These are phyloP conservation scores for Sorex fumeus DNA, from an alignment of 2,113 vertebrate genomes.

Conservation along the genomic window DNA sequence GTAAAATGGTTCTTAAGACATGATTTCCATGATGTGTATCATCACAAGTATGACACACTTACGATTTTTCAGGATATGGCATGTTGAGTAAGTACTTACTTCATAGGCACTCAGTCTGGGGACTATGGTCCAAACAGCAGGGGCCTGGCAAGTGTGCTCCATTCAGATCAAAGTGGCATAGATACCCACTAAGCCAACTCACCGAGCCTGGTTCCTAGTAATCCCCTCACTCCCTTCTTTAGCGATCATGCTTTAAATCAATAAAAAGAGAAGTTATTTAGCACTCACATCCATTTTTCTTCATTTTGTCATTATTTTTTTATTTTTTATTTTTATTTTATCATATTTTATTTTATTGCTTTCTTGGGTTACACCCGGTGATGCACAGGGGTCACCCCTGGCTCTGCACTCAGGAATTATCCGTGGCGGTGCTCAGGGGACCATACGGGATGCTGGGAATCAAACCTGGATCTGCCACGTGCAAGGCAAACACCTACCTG, in stretches of 20 bases:
- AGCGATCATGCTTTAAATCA: not conserved
- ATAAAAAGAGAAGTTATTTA: not conserved
- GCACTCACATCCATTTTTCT: slow-evolving; percentile 14
- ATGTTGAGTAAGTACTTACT: not conserved
- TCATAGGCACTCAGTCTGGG: not conserved
- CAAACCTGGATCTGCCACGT: too few species aligned
- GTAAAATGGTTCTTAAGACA: not conserved
- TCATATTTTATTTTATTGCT: too few species aligned
- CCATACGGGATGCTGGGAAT: too few species aligned
- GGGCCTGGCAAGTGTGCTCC: not conserved
- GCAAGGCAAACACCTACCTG: too few species aligned
- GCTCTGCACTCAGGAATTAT: too few species aligned
- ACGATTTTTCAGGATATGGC: not conserved
- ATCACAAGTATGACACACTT: rapidly evolving
- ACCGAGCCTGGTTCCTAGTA: not conserved
- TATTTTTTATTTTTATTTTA: too few species aligned
- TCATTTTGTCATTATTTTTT: slow-evolving; percentile 29
- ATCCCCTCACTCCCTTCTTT: not conserved
- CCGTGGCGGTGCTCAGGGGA: too few species aligned
- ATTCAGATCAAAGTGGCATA: not conserved
- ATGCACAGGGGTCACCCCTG: too few species aligned
- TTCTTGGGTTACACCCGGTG: too few species aligned
- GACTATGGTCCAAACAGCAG: not conserved
- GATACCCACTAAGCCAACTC: not conserved
- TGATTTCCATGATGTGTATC: not conserved